phyloP scores from a whole-genome alignment of 2,888 invertebrate genomes.

The Laspeyria flexula region DNA sequence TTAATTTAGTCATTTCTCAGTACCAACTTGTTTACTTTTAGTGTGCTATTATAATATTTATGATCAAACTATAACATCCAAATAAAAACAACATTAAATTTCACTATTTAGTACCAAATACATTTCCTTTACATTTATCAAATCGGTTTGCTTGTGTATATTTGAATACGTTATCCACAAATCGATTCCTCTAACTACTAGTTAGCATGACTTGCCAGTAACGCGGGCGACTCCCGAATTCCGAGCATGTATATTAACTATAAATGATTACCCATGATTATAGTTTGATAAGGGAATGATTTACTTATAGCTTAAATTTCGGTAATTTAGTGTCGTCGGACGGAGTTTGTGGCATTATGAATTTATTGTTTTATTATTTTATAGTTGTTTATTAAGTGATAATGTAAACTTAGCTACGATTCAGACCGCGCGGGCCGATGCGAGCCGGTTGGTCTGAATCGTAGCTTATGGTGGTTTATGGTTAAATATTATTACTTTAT shows the following conservation, averaged over 20 bases:
- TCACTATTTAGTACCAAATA: not conserved
- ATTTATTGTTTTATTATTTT: not conserved
- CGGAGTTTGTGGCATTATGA: not conserved
- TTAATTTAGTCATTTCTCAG: no score
- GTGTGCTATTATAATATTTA: no score
- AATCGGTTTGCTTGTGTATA: not conserved
- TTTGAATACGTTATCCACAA: conserved; percentile 3
- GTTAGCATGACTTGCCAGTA: conserved; percentile 26
- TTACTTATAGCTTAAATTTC: conserved; percentile 10
- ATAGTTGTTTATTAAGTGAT: not conserved
- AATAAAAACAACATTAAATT: not conserved
- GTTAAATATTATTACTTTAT: no score
- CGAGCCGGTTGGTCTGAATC: no score
- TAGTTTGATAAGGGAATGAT: conserved; percentile 24
- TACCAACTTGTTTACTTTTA: no score
- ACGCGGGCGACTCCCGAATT: conserved; percentile 5
- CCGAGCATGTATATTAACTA: conserved; percentile 11
- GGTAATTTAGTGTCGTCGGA: not conserved
- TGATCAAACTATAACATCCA: not conserved
- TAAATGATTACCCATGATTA: conserved; percentile 22
- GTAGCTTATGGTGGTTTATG: no score
- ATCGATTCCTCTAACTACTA: conserved; percentile 26
- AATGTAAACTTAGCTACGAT: not conserved
- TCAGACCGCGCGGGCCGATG: no score
- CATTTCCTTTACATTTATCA: not conserved